Evolutionary conservation across 2,113 vertebrate species (phyloP).

Genomic region (Lepus americanus): DNA sequence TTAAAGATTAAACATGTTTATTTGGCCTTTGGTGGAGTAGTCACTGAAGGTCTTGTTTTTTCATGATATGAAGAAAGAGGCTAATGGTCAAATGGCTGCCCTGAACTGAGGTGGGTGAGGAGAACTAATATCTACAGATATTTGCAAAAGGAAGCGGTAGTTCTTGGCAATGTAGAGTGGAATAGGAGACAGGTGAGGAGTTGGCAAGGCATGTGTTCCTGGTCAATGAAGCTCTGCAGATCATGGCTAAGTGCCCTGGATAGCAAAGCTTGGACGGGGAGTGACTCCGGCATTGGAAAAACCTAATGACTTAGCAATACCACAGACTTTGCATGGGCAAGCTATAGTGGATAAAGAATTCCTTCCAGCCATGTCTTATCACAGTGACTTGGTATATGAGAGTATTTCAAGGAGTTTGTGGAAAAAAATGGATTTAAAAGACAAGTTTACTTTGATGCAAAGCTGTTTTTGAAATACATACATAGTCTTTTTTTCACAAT

Average conservation of each 20-base stretch:
- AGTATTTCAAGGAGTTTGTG: too few relatives aligned
- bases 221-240: background rate
- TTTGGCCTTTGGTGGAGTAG: background rate
- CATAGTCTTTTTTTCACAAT: background rate
- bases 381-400: background rate
- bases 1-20: slow-evolving; percentile 58
- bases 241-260: background rate
- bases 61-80: background rate
- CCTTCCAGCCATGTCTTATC: background rate
- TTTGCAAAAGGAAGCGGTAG: background rate
- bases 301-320: background rate
- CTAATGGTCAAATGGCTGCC: background rate
- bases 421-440: too few relatives aligned
- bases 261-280: background rate
- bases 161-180: background rate
- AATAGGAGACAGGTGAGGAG: background rate
- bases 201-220: background rate
- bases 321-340: background rate
- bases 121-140: background rate
- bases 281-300: background rate
- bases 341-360: background rate
- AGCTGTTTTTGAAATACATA: background rate
- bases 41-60: background rate
- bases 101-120: background rate
- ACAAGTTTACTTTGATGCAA: too few relatives aligned